Conservation (phyloP, 2,797 vertebrate genomes). For the Sebastes jordani region DNA sequence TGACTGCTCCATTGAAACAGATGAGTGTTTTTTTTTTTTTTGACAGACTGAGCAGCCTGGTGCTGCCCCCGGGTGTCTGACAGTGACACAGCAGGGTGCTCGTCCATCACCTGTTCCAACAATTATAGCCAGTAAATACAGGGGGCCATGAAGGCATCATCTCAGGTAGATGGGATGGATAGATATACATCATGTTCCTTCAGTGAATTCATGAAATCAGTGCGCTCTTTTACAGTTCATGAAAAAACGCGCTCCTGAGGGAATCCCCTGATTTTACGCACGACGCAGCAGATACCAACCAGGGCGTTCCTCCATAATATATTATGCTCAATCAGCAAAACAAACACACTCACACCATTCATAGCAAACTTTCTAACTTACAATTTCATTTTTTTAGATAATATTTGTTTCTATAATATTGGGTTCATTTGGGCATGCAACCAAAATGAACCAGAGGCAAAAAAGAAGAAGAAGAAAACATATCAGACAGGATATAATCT, state of each 20-base stretch:
- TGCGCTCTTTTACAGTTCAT: not conserved
- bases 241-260: conserved; percentile 18
- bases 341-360: not conserved
- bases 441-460: not conserved
- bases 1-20: not conserved
- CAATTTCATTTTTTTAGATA: not conserved
- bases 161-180: not conserved
- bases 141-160: not conserved
- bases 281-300: conserved; percentile 5
- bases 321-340: conserved; percentile 52
- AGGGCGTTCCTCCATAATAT: conserved; percentile 25
- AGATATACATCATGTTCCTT: not conserved
- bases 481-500: not conserved
- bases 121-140: not conserved
- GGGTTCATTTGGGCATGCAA: not conserved
- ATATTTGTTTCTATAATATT: not conserved
- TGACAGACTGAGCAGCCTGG: conserved; percentile 35
- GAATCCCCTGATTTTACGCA: conserved; percentile 65
- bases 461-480: not conserved
- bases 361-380: not conserved
- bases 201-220: not conserved
- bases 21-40: not conserved
- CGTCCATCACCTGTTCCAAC: not conserved
- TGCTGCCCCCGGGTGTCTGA: conserved; percentile 83
- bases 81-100: conserved; percentile 43